These are phyloP conservation scores for Pelmatolapia mariae DNA, from an alignment of 2,113 vertebrate species.

Conservation along the genomic window DNA sequence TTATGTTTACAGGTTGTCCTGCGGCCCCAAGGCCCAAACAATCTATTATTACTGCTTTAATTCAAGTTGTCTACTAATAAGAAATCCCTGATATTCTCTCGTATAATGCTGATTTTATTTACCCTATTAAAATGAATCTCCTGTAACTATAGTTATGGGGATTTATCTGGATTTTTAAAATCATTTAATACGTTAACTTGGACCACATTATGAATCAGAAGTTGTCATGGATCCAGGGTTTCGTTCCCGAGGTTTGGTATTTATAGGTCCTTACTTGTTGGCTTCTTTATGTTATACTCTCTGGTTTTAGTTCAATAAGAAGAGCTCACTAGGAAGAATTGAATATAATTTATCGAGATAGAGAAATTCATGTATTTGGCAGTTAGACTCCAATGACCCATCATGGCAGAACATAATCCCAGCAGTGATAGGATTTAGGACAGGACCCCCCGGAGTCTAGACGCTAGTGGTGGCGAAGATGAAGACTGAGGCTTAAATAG, in stretches of 20 bases:
- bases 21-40: neutral
- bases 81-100: neutral
- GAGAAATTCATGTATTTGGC: neutral
- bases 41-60: neutral
- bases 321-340: neutral
- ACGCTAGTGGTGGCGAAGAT: neutral
- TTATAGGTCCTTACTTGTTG: neutral
- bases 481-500: neutral
- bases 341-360: neutral
- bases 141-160: neutral
- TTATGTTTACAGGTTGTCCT: neutral
- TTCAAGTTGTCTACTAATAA: neutral
- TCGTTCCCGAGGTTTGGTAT: neutral
- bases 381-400: neutral
- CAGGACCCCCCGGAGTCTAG: neutral
- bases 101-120: neutral
- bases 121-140: neutral
- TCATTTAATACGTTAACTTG: neutral
- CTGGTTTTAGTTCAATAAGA: neutral
- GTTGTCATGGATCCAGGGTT: neutral
- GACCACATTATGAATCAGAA: neutral
- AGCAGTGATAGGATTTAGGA: neutral
- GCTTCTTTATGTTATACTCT: neutral
- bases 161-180: neutral
- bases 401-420: neutral